Evolutionary conservation across 1,140 invertebrate species (phyloP).

Genomic region (Trichomalopsis sarcophagae): DNA sequence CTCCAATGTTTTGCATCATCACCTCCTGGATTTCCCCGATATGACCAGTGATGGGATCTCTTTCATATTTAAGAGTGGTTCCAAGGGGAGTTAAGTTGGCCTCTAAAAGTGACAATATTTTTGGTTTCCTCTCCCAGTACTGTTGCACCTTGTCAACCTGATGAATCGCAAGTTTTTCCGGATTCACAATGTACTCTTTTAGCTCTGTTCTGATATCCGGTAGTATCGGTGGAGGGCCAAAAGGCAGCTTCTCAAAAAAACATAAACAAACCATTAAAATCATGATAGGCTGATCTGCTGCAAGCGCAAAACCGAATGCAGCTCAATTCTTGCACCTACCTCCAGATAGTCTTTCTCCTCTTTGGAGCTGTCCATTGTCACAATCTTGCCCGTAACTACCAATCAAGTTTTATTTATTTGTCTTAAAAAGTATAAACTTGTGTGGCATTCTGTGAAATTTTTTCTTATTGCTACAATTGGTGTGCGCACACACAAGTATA

Average conservation of each 20-base stretch:
- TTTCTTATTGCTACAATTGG: too few relatives aligned
- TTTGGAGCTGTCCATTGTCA: constrained; percentile 22
- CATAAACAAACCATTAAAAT: background rate
- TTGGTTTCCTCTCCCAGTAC: constrained; percentile 76
- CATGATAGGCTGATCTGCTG: background rate
- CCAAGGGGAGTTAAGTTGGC: constrained; percentile 73
- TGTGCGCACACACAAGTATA: too few relatives aligned
- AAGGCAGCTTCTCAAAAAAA: constrained; percentile 64
- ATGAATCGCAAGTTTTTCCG: constrained; percentile 80
- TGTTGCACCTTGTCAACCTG: constrained; percentile 77
- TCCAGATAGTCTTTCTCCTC: constrained; percentile 42
- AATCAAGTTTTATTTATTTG: too few relatives aligned
- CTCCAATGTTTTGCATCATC: constrained; percentile 76
- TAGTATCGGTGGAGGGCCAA: constrained; percentile 77
- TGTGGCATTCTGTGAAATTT: too few relatives aligned
- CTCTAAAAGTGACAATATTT: constrained; percentile 75
- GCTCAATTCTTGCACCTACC: background rate
- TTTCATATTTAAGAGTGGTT: constrained; percentile 78
- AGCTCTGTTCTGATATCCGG: constrained; percentile 76
- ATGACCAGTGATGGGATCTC: constrained; percentile 83
- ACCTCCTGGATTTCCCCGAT: constrained; percentile 83
- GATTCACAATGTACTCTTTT: constrained; percentile 77
- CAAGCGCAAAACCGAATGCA: too few relatives aligned
- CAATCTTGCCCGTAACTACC: too few relatives aligned
- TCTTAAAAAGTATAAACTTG: too few relatives aligned